Conservation (phyloP, 2,113 vertebrate species). For the Sinocyclocheilus maitianheensis region DNA sequence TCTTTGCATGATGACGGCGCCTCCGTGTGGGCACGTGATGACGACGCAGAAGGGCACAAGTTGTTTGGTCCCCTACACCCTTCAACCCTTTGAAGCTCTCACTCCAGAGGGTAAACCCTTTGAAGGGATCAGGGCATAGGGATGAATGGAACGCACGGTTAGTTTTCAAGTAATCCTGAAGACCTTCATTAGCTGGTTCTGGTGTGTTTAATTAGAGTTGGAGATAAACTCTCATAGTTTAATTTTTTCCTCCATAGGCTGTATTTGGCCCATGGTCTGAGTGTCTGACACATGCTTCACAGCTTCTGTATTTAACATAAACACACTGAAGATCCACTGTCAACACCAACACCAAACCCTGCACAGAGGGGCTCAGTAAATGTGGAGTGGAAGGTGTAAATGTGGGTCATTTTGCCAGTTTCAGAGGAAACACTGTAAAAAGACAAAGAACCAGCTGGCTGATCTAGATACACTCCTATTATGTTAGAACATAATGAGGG, state of each 20-base stretch:
- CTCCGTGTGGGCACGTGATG: no score
- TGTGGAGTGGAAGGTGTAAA: slow-evolving; percentile 6
- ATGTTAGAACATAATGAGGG: neutral
- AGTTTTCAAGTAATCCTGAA: no score
- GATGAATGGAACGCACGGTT: no score
- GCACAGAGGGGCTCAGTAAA: neutral
- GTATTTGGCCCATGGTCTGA: neutral
- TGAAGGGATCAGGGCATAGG: no score
- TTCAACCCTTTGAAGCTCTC: no score
- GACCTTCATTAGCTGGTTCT: no score
- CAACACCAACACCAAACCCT: neutral
- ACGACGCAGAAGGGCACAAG: no score
- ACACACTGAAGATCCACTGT: neutral
- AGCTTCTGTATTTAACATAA: neutral
- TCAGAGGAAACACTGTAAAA: neutral
- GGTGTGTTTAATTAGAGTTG: neutral
- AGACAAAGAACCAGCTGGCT: neutral
- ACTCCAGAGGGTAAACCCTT: no score
- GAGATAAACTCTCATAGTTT: neutral
- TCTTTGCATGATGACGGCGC: no score
- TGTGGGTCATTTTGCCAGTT: neutral
- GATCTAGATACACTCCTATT: slow-evolving; percentile 1
- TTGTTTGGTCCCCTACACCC: no score
- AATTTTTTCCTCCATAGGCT: neutral
- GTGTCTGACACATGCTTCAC: neutral